Evolutionary conservation across 2,888 invertebrate species (phyloP), one percentile per base, ranked within the genome.

Genomic region (Agapostemon virescens): DNA sequence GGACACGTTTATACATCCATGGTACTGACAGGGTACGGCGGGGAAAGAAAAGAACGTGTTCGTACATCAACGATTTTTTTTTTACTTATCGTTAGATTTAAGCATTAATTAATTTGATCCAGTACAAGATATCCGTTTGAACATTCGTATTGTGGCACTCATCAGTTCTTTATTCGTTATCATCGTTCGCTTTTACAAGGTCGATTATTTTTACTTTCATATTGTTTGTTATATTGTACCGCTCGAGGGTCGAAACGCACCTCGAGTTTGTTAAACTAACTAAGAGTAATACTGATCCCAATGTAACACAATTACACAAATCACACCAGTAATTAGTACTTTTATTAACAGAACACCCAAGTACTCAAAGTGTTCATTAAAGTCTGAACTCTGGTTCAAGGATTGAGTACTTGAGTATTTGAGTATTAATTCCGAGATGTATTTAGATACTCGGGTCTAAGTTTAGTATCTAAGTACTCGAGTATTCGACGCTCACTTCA

Each of bases 131-230:
- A 26, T 55, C 2, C 17, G 17, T 26, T 55, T 26, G 7, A 30
- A 49, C n/a, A n/a, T 17, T 30, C 30, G 17, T 15, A 17, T 55
- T 17, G 26, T 55, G 26, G 55, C 55, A 55, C 15, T 26, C 55
- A 15, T 26, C 26, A 30, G 26, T 26, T 30, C 26, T 55, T 55
- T 55, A 55, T 55, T 55, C 17, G 26, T 55, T 55, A 55, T 55
- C 26, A 55, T 26, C 13, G 55, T 55, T 26, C 26, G 55, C 26
- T 55, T 17, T 30, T 55, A 55, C 55, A 55, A 26, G 26, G 26
- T 55, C 55, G 30, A n/a, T 30, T 55, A 26, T 26, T 26, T 55
- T 55, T 55, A 55, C 55, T 55, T 55, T 55, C 55, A 26, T 55
- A 55, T 26, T 17, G 55, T 55, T 17, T 55, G 55, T 26, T 55